Conservation (phyloP, 2,888 invertebrate genomes). For the Laothoe populi region DNA sequence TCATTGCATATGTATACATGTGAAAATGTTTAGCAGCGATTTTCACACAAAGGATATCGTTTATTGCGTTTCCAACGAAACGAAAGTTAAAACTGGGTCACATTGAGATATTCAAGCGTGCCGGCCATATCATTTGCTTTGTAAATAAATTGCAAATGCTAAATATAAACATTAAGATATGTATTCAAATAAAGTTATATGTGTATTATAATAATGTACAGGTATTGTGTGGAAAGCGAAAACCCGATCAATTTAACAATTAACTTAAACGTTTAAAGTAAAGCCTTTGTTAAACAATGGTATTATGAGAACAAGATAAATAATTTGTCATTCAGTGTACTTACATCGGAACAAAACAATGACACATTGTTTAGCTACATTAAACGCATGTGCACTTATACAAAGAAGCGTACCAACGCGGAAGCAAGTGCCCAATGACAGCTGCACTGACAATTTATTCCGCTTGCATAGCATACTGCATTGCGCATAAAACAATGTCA, state of each 20-base stretch:
- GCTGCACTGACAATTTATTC: slow-evolving; percentile 61
- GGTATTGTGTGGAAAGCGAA: too few relatives aligned
- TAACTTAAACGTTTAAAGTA: background rate
- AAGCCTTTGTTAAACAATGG: background rate
- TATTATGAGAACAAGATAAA: slow-evolving; percentile 2
- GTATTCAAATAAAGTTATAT: background rate
- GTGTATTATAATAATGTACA: background rate
- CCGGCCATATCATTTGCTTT: slow-evolving; percentile 3
- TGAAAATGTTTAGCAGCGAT: background rate
- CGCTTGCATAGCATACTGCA: slow-evolving; percentile 51
- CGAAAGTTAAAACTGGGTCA: slow-evolving; percentile 18
- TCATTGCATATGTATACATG: background rate
- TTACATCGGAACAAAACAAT: slow-evolving; percentile 18
- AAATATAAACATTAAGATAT: slow-evolving; percentile 6
- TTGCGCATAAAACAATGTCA: slow-evolving; percentile 49
- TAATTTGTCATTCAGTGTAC: background rate
- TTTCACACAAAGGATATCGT: slow-evolving; percentile 19
- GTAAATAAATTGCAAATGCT: slow-evolving; percentile 4
- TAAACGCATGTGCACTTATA: slow-evolving; percentile 11
- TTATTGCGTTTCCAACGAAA: slow-evolving; percentile 16
- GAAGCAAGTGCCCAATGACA: slow-evolving; percentile 47
- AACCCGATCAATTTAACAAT: background rate
- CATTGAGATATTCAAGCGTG: slow-evolving; percentile 11
- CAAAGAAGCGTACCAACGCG: slow-evolving; percentile 33
- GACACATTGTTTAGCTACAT: slow-evolving; percentile 21